These are phyloP conservation scores for Poeciliopsis retropinna DNA, from an alignment of 2,113 vertebrate species.

Conservation along the genomic window DNA sequence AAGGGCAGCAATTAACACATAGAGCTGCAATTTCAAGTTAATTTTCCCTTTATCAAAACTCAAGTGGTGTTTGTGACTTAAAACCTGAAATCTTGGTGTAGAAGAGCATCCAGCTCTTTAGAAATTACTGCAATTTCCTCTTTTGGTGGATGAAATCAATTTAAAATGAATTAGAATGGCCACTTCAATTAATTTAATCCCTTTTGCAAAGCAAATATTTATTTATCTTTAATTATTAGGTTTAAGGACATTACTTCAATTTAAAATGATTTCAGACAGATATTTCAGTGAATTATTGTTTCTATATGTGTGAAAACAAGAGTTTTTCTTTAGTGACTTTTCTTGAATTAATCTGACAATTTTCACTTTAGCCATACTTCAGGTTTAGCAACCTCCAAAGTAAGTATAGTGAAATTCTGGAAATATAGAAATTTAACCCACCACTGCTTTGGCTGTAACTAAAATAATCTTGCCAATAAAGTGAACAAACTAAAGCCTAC, in stretches of 20 bases:
- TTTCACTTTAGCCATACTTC: not conserved
- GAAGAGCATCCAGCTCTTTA: not conserved
- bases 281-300: not conserved
- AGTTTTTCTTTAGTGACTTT: not conserved
- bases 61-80: conserved; percentile 2
- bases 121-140: not conserved
- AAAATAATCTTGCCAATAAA: too few relatives aligned
- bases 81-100: not conserved
- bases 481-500: too few relatives aligned
- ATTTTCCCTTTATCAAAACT: conserved; percentile 9
- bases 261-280: too few relatives aligned
- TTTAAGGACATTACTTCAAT: too few relatives aligned
- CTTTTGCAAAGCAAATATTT: too few relatives aligned
- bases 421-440: too few relatives aligned
- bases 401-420: too few relatives aligned
- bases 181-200: not conserved
- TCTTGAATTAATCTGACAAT: not conserved
- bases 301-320: not conserved
- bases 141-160: not conserved
- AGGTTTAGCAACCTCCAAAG: not conserved
- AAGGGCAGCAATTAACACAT: conserved; percentile 19
- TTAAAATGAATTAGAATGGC: not conserved
- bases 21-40: conserved; percentile 15
- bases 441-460: too few relatives aligned
- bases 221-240: too few relatives aligned